phyloP scores from a whole-genome alignment of 2,888 invertebrate species.

The Fabriciana adippe region DNA sequence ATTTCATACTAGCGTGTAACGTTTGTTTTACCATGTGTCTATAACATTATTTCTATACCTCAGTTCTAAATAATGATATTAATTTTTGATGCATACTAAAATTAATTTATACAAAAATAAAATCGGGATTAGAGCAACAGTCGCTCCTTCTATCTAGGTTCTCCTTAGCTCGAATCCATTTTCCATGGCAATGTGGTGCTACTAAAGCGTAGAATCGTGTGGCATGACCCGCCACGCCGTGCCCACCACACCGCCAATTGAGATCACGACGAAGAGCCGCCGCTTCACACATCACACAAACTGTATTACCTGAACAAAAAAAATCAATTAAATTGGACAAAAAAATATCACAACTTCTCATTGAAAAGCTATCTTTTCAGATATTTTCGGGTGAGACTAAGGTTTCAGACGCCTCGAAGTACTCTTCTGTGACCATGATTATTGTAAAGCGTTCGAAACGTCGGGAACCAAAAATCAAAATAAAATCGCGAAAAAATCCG shows the following conservation, averaged over 20 bases:
- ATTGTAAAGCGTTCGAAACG: no score
- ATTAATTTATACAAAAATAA: slow-evolving; percentile 69
- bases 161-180: slow-evolving; percentile 86
- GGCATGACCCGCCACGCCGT: slow-evolving; percentile 88
- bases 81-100: background rate
- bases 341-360: no score
- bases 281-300: slow-evolving; percentile 92
- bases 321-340: background rate
- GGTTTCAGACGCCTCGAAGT: no score
- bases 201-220: slow-evolving; percentile 93
- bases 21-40: no score
- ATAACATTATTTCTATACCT: no score
- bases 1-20: no score
- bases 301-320: slow-evolving; percentile 84
- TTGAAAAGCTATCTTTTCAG: background rate
- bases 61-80: background rate
- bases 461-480: no score
- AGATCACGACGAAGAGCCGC: slow-evolving; percentile 89
- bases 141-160: slow-evolving; percentile 60
- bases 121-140: slow-evolving; percentile 71
- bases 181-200: slow-evolving; percentile 94
- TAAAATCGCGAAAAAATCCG: no score
- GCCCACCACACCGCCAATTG: slow-evolving; percentile 92
- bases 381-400: background rate
- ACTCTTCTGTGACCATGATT: no score